Evolutionary conservation across 2,113 vertebrate species (phyloP).

Genomic region (Vulpes lagopus): DNA sequence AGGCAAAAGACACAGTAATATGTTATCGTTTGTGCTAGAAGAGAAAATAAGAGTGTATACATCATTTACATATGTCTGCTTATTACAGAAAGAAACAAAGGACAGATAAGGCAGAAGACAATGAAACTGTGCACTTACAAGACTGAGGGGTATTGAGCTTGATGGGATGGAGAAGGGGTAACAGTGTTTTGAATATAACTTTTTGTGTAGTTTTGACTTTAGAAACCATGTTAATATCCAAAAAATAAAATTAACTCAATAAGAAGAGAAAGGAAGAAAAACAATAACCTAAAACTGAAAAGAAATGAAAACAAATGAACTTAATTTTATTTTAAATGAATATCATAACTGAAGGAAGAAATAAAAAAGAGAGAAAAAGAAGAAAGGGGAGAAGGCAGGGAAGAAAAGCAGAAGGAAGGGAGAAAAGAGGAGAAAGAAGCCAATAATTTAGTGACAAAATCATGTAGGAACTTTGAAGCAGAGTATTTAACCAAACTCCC

Average conservation of each 20-base stretch:
- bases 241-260: constrained; percentile 17
- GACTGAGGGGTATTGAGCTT: background rate
- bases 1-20: background rate
- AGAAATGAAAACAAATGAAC: background rate
- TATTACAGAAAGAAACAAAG: background rate
- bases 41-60: background rate
- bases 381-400: background rate
- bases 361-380: background rate
- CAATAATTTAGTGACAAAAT: too few species aligned
- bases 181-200: background rate
- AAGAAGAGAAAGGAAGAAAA: background rate
- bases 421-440: background rate
- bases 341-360: background rate
- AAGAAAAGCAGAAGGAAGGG: background rate
- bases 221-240: background rate
- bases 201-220: background rate
- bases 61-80: background rate
- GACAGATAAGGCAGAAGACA: background rate
- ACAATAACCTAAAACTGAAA: background rate
- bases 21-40: background rate
- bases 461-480: background rate
- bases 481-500: background rate
- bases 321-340: constrained; percentile 1
- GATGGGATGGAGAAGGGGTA: background rate
- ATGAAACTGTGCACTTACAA: background rate